Conservation (phyloP, 2,888 invertebrate genomes). For the Heliconius sara region DNA sequence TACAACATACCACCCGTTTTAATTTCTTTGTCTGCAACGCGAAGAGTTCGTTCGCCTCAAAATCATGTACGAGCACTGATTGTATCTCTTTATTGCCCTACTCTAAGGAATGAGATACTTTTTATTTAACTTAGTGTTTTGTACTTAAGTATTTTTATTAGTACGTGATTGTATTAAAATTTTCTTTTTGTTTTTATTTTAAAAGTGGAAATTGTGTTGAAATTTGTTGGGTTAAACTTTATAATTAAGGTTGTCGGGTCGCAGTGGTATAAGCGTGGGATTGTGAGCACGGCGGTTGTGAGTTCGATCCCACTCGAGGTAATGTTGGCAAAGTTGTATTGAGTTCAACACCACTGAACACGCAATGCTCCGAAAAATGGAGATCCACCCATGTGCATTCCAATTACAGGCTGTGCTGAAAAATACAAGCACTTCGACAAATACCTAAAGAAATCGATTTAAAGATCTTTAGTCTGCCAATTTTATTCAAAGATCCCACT, state of each 20-base stretch:
- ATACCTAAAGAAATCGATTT: too few relatives aligned
- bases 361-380: too few relatives aligned
- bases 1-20: conserved; percentile 27
- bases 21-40: conserved; percentile 31
- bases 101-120: conserved; percentile 36
- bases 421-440: too few relatives aligned
- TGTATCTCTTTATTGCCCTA: conserved; percentile 38
- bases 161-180: conserved; percentile 3
- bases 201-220: background rate
- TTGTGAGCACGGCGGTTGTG: too few relatives aligned
- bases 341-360: too few relatives aligned
- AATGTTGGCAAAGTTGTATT: too few relatives aligned
- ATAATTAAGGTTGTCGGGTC: background rate
- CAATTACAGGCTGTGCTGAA: too few relatives aligned
- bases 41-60: conserved; percentile 8
- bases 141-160: conserved; percentile 25
- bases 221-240: background rate
- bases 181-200: background rate
- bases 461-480: too few relatives aligned
- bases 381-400: too few relatives aligned
- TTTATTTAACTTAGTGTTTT: conserved; percentile 11
- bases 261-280: too few relatives aligned
- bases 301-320: too few relatives aligned
- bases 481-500: too few relatives aligned
- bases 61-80: conserved; percentile 36